Percentiles rank a stretch among this genome's conserved stretches.
phyloP scores from a whole-genome alignment of 2,113 vertebrate species.

The Nerophis lumbriciformis region DNA sequence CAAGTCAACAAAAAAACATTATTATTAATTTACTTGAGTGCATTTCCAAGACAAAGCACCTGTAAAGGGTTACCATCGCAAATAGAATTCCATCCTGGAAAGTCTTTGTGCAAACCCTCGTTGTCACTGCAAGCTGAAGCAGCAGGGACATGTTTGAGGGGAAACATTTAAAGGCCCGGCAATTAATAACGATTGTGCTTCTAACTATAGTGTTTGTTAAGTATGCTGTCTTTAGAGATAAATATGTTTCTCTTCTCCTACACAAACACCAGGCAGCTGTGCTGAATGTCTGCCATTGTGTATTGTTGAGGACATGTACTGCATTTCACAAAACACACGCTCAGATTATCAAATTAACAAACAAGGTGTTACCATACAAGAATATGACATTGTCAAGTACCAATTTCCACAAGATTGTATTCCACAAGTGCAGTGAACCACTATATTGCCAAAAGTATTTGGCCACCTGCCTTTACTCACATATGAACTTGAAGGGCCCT shows the following conservation, averaged over 20 bases:
- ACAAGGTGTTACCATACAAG: not conserved
- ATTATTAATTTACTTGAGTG: not conserved
- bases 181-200: slow-evolving; percentile 14
- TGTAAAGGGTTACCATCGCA: not conserved
- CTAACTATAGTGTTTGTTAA: slow-evolving; percentile 28
- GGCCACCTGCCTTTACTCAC: too few species aligned
- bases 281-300: not conserved
- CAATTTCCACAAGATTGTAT: too few species aligned
- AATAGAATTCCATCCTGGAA: not conserved
- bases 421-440: too few species aligned
- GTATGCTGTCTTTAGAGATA: slow-evolving; percentile 32
- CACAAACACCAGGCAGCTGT: not conserved
- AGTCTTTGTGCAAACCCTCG: slow-evolving; percentile 4
- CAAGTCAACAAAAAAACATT: not conserved
- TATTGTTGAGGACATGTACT: not conserved
- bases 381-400: too few species aligned
- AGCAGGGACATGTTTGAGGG: slow-evolving; percentile 24
- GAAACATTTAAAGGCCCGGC: slow-evolving; percentile 42
- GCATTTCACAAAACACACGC: not conserved
- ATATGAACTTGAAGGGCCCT: too few species aligned
- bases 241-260: not conserved
- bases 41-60: not conserved
- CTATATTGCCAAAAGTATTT: too few species aligned
- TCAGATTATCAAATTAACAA: not conserved
- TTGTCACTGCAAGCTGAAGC: slow-evolving; percentile 11